Conservation (phyloP, 2,888 invertebrate species). For the Stenolophus ochropezus region DNA sequence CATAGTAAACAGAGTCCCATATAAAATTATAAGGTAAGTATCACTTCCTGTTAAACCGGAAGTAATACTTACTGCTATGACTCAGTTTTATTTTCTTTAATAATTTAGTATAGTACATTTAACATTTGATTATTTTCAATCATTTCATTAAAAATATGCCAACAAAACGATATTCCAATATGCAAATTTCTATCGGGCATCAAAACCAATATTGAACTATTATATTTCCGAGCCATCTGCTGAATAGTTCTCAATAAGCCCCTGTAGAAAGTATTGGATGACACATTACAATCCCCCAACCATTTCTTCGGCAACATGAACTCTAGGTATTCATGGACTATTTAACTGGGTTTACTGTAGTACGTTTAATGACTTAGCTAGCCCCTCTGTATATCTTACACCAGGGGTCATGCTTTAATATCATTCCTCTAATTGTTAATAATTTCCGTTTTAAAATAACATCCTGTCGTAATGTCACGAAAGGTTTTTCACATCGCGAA, state of each 20-base stretch:
- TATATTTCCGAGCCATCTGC: neutral
- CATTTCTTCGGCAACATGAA: neutral
- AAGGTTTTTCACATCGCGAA: conserved; percentile 29
- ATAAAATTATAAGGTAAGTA: too few species aligned
- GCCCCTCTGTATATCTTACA: conserved; percentile 43
- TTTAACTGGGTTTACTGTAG: neutral
- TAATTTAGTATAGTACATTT: neutral
- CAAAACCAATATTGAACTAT: neutral
- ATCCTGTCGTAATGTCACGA: conserved; percentile 42
- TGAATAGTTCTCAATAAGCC: conserved; percentile 25
- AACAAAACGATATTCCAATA: neutral
- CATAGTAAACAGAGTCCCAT: too few species aligned
- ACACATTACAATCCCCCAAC: conserved; percentile 52
- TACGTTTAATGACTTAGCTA: conserved; percentile 47
- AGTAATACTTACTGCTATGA: too few species aligned
- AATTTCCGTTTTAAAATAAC: conserved; percentile 55
- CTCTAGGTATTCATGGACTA: neutral
- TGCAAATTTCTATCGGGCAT: neutral
- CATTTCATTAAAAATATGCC: neutral
- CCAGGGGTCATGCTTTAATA: conserved; percentile 51
- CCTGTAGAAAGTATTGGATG: conserved; percentile 57
- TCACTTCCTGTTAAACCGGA: too few species aligned
- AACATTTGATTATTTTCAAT: neutral
- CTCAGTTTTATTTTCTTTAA: neutral
- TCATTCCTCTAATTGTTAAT: conserved; percentile 55